Base-by-base conservation (phyloP, 1,140 invertebrate genomes). In the Bursaphelenchus mucronatus region DNA sequence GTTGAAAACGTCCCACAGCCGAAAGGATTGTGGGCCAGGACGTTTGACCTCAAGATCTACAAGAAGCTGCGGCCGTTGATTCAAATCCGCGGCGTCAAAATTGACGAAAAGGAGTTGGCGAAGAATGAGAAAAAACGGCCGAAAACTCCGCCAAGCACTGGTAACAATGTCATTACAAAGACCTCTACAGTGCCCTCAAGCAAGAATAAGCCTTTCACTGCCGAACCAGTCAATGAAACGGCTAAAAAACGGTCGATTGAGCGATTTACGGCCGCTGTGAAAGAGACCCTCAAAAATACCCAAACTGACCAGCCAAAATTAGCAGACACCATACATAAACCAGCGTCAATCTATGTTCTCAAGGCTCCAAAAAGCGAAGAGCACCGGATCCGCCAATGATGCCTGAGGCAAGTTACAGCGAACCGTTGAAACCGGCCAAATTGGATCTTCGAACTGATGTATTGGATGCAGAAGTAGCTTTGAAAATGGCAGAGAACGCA, bases 11-110 rank as follows among this genome's bases (percentile, higher is more conserved):
- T 59, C 40, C 19, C 43, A 19, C 57, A 44, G 5, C 57, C 57
- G 5, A n/a, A 13, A 11, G 40, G 40, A 44, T 44, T 15, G 19
- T 43, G 13, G 13, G 13, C 57, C 11, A 30, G 30, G 11, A 43
- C 57, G 1, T 59, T 59, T 50, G 57, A 59, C 6, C 57, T 39
- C 11, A 59, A 13, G 57, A 59, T 59, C 19, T 13, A 15, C 57
- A 59, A 39, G 3, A 45, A 39, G 21, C 47, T 59, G 0, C 41
- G 40, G 41, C 57, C 57, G 9, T 40, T 59, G 19, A 59, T 59
- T 50, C 57, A 59, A 59, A 59, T 59, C 40, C 13, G 57, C 15
- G 57, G 57, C 11, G 57, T 59, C 10, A 30, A 43, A 39, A 44
- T 43, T 19, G 57, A 59, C 9, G 57, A 59, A 9, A 59, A 59